Conservation (phyloP, 2,888 invertebrate species). For the Cantharis nigra region DNA sequence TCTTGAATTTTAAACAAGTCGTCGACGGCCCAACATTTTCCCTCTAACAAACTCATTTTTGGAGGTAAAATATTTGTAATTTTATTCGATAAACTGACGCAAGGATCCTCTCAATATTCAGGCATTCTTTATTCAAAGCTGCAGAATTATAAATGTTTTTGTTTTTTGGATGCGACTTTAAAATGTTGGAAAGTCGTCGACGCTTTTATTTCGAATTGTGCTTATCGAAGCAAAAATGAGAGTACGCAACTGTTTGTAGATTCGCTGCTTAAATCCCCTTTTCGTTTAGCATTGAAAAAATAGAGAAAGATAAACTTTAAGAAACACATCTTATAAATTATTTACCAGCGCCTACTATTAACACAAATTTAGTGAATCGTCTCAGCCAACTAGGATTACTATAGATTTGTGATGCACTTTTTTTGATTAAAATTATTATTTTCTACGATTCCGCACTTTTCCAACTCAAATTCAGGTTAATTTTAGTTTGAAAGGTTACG, state of each 20-base stretch:
- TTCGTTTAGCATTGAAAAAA: conserved; percentile 11
- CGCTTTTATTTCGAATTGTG: conserved; percentile 6
- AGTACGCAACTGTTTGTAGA: conserved; percentile 22
- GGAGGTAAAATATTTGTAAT: neutral
- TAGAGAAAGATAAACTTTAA: conserved; percentile 9
- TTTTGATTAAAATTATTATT: neutral
- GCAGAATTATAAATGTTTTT: neutral
- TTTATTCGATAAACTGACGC: neutral
- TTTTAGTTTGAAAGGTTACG: neutral
- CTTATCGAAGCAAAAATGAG: conserved; percentile 26
- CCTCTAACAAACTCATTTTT: neutral
- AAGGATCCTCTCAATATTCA: neutral
- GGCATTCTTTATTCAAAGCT: neutral
- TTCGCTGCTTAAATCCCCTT: conserved; percentile 15
- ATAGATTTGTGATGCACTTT: neutral
- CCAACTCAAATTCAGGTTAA: neutral
- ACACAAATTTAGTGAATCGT: conserved; percentile 10
- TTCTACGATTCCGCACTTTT: neutral
- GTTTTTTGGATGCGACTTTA: neutral
- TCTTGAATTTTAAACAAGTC: neutral
- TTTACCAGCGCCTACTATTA: conserved; percentile 18
- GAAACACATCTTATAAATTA: conserved; percentile 28
- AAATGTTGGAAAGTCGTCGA: neutral
- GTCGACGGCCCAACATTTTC: neutral
- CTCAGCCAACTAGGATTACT: neutral